Evolutionary conservation across 2,888 invertebrate genomes (phyloP), one percentile per base, ranked within the genome.

Genomic region (Agriopis leucophaearia): DNA sequence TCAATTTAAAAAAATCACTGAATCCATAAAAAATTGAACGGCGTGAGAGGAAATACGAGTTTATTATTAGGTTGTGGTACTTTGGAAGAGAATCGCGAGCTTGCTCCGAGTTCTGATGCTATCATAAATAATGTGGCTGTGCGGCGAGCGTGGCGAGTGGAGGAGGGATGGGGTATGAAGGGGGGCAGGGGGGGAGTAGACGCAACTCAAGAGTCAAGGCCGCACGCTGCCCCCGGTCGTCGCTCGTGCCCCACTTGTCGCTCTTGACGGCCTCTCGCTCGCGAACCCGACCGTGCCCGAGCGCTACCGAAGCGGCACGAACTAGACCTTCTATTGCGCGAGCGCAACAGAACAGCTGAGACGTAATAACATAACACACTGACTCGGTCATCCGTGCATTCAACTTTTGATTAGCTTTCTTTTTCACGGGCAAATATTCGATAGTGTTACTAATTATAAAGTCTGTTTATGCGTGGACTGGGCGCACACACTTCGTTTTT

Each of bases 221-320:
- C 96, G 95, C 96, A 95, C 95, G 95, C 94, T 96, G 96, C 95
- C 95, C 95, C 95, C 95, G 93, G 88, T 96, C 97, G 92, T 97
- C 97, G 95, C 97, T 97, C 95, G 91, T 91, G 90, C 88, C 89
- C 90, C 90, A 89, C 90, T 89, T 91, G 91, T 90, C 89, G 88
- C 90, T 89, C 89, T 79, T 79, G 70, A 66, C 69, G 77, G 73
- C 70, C 75, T 91, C 92, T 90, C 90, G 82, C 88, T 91, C 87
- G 76, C 78, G 69, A 79, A 67, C 64, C 83, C 91, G 92, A 91
- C 67, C 67, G 50, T 55, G 64, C 63, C 87, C 92, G 92, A 90
- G 71, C 77, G 72, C 70, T 71, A 72, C 81, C 93, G 92, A 89
- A 72, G 78, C 81, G 79, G 75, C 79, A 91, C 93, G 92, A 93